Base-by-base conservation (phyloP, 2,888 invertebrate species). In the Drosophila picticornis region DNA sequence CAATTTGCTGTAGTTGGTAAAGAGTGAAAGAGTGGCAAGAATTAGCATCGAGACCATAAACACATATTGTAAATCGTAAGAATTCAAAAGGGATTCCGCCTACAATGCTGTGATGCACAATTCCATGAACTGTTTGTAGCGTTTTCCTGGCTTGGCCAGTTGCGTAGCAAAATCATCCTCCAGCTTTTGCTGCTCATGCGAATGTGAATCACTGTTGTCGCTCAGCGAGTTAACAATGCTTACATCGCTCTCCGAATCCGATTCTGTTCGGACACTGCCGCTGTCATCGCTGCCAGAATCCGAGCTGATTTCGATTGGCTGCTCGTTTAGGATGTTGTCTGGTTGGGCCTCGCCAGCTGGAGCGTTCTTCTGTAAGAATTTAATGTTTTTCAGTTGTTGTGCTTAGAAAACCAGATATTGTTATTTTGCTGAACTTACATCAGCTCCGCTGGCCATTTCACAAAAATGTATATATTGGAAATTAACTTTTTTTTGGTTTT, bases 101-200 rank as follows among this genome's bases (percentile, higher is more conserved):
- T 62, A 83, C 83, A 86, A 81, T n/a, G 83, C 83, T 0, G 63
- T 40, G 2, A 68, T 51, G 16, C 79, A 67, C 22, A 83, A 38
- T 2, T 66, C 38, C 40, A 83, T 52, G n/a, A 76, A 59, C 4
- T 79, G 46, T 6, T 56, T 61, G 16, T 79, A 75, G 16, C 38
- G 32, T 40, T 78, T 78, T 2, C 19, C 5, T 0, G 67, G 72
- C 31, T 27, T n/a, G 2, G 51, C 48, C 61, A 79, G 10, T 34
- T 75, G 65, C 1, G 9, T 22, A 0, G 11, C 38, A 46, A 64
- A 78, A 13, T 75, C 67, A 43, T 79, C 51, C 34, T 71, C 58
- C 13, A 67, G 16, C 27, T 52, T 48, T 27, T 52, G 13, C 1
- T 75, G 65, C 22, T 56, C 61, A 10, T 56, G 38, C 4, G 66